phyloP scores from a whole-genome alignment of 1,140 invertebrate species.

The Zaprionus gabonicus region DNA sequence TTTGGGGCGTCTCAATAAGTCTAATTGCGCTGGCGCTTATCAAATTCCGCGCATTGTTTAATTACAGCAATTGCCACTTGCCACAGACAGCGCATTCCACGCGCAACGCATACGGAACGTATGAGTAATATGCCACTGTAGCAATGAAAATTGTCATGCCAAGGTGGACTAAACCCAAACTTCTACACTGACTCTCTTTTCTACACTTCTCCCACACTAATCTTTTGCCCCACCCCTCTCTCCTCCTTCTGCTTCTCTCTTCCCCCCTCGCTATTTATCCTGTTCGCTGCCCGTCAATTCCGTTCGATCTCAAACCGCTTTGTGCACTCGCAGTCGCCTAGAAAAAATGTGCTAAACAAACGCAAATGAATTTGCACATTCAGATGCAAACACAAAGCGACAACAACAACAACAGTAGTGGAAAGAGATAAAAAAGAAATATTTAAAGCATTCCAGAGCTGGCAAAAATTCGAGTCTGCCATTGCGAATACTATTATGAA shows the following conservation, averaged over 20 bases:
- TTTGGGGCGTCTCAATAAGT: constrained; percentile 61
- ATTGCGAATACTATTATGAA: neutral
- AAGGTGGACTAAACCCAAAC: too few species aligned
- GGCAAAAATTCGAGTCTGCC: neutral
- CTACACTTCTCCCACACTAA: too few species aligned
- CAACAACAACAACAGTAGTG: constrained; percentile 27
- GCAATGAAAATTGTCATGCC: constrained; percentile 51
- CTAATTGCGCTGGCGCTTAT: constrained; percentile 67
- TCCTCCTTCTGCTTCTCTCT: too few species aligned
- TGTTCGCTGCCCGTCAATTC: constrained; percentile 9
- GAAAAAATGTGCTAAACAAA: constrained; percentile 76
- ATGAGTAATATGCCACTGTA: constrained; percentile 57
- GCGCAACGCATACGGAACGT: constrained; percentile 37
- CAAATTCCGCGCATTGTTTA: constrained; percentile 57
- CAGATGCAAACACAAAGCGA: constrained; percentile 71
- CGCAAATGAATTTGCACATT: constrained; percentile 77
- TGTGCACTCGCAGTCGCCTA: constrained; percentile 57
- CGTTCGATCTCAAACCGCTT: constrained; percentile 13
- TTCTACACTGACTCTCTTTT: too few species aligned
- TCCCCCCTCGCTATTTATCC: neutral
- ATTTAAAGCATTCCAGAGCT: neutral
- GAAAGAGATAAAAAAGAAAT: constrained; percentile 14
- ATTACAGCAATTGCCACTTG: constrained; percentile 46
- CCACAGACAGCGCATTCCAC: neutral
- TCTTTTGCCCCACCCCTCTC: neutral